Base-by-base conservation (phyloP, 2,113 vertebrate genomes). In the Pygoscelis antarcticus region DNA sequence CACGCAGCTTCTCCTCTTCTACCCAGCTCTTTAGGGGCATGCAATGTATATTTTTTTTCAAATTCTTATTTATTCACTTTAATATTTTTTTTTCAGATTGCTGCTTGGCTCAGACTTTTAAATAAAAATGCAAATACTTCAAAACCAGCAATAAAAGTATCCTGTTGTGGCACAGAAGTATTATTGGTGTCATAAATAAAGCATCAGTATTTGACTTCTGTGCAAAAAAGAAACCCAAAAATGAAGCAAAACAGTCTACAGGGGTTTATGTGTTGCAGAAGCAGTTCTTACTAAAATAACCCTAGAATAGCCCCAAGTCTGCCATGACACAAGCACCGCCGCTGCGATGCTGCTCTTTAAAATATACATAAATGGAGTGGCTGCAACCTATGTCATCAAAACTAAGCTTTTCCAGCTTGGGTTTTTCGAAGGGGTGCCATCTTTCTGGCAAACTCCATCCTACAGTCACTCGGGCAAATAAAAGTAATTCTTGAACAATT, bases 71-170 rank as follows among this genome's bases (percentile, higher is more conserved):
- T 64, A 84, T 72, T 79, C 2, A 0, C 26, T 44, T 54, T 9
- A n/a, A 27, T 49, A 1, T 47, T 18, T 55, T 69, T 83, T 12
- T 6, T 11, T 1, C 61, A n/a, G 34, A 70, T 85, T 52, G 60
- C 47, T 65, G 69, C 65, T 72, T 76, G 58, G 57, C 49, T 96
- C 75, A 36, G 61, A 60, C 49, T 61, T 89, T 64, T 65, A 94
- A 52, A 94, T 91, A 83, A 81, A 54, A 94, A 94, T 38, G 88
- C 87, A 96, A 87, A 90, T 87, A 57, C 44, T 90, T 89, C 87
- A 83, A 87, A 77, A 60, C 69, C 60, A 42, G 74, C 87, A 94
- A 92, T 87, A 83, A 87, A 83, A 91, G 70, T 64, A 60, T 72
- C 51, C 44, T 66, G 44, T 91, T 91, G 51, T 69, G 75, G 64